Base-by-base conservation (phyloP, 2,113 vertebrate genomes). In the Prochilodus magdalenae region DNA sequence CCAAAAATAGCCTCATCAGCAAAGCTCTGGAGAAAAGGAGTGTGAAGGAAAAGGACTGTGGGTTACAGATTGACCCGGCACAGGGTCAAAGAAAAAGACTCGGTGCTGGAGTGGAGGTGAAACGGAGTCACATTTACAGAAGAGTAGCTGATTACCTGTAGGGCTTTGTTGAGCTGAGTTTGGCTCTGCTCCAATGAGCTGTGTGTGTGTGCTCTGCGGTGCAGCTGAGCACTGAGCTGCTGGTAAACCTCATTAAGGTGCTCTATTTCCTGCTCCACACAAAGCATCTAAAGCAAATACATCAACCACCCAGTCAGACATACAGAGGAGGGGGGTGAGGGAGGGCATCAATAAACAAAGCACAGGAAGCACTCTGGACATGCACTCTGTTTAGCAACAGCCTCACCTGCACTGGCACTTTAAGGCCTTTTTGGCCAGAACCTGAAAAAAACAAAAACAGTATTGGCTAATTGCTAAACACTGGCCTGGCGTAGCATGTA, bases 161-260 rank as follows among this genome's bases (percentile, higher is more conserved):
- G 62, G 26, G 63, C 73, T 4, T 83, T 86, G 63, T 78, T 82
- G 51, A 74, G 73, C 44, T 86, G 83, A n/a, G 15, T 60, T 47
- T 71, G 84, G 66, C 73, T 78, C 44, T 85, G 83, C 15, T 83
- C 85, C 8, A 77, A 79, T 65, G 24, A 57, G 57, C 60, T 82
- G 77, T 49, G 87, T 62, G 65, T 75, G 60, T 89, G 85, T 44
- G 83, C 70, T 72, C 84, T 79, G 20, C 82, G 78, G 83, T 93
- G 87, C 0, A 92, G 88, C 60, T 92, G 86, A 67, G 88, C 33
- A 29, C 90, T 93, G 26, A 95, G 83, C 80, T 93, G 89, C 83
- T 93, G 83, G 85, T 94, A 95, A 13, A 87, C 90, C 57, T 95
- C 91, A 53, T 93, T 92, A 83, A 95, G 84, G 53, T 71, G 70